These are phyloP conservation scores for Perithous albicinctus DNA, from an alignment of 2,888 invertebrate species.

Conservation along the genomic window DNA sequence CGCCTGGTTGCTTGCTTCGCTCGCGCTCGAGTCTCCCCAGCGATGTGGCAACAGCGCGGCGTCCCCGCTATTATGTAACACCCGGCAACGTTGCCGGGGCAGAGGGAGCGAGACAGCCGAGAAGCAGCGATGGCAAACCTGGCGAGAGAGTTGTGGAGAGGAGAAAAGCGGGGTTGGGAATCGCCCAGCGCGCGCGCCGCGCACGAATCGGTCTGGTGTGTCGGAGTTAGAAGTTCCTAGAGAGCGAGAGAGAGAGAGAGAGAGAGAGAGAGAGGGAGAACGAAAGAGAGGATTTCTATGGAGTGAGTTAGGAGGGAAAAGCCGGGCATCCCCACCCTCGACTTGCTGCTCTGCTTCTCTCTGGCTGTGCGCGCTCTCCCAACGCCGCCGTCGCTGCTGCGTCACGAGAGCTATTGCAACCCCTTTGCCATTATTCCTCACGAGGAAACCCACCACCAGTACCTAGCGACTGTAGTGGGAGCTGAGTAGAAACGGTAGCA, in stretches of 20 bases:
- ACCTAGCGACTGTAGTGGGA: not conserved
- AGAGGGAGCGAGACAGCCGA: conserved; percentile 36
- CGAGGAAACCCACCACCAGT: conserved; percentile 61
- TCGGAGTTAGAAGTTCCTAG: conserved; percentile 54
- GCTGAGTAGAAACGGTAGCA: conserved; percentile 10
- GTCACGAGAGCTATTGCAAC: conserved; percentile 81
- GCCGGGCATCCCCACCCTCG: conserved; percentile 64
- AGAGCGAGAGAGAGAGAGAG: conserved; percentile 14
- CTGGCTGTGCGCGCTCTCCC: conserved; percentile 26
- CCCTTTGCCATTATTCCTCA: conserved; percentile 76
- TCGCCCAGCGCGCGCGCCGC: conserved; percentile 57
- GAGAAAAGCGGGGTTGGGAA: conserved; percentile 54
- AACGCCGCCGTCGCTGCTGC: conserved; percentile 70
- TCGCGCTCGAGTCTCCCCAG: conserved; percentile 1
- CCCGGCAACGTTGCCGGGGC: conserved; percentile 81
- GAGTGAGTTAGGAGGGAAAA: conserved; percentile 59
- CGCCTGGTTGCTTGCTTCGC: conserved; percentile 4
- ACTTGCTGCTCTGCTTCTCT: conserved; percentile 39
- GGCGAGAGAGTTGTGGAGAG: conserved; percentile 1
- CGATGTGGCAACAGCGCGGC: conserved; percentile 77
- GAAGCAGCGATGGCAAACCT: not conserved
- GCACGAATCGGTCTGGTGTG: conserved; percentile 51
- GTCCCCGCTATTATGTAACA: conserved; percentile 83
- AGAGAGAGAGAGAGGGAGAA: too few species aligned
- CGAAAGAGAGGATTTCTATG: conserved; percentile 9